Conservation (phyloP, 2,797 vertebrate genomes). For the Xenentodon cancila region DNA sequence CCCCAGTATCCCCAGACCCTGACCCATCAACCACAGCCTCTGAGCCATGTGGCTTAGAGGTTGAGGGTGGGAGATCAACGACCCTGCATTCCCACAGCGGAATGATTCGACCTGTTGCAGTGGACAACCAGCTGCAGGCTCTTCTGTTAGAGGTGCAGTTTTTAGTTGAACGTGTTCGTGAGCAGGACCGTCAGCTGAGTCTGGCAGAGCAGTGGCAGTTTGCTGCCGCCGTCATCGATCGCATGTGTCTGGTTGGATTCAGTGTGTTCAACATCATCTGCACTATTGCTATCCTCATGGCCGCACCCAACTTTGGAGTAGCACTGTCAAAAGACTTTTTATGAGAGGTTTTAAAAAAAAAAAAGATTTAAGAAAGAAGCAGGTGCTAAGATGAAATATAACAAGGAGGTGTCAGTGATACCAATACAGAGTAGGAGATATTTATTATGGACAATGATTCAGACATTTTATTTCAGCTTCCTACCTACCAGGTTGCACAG, state of each 20-base stretch:
- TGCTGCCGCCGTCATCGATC: slow-evolving; percentile 85
- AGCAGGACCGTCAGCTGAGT: slow-evolving; percentile 80
- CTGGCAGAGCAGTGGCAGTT: slow-evolving; percentile 87
- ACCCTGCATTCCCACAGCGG: slow-evolving; percentile 38
- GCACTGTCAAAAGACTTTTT: slow-evolving; percentile 88
- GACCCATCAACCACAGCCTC: slow-evolving; percentile 61
- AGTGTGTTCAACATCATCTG: slow-evolving; percentile 88
- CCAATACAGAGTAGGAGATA: slow-evolving; percentile 16
- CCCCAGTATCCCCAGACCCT: slow-evolving; percentile 61
- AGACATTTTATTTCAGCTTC: no score
- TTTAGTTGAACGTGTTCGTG: slow-evolving; percentile 80
- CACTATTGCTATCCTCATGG: slow-evolving; percentile 88
- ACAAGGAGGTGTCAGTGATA: neutral
- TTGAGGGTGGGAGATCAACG: slow-evolving; percentile 31
- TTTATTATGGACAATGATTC: slow-evolving; percentile 6
- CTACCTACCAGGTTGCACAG: no score
- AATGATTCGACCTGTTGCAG: slow-evolving; percentile 50
- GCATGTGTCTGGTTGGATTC: slow-evolving; percentile 86
- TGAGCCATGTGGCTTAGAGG: slow-evolving; percentile 54
- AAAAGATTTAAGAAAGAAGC: neutral
- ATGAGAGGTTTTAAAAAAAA: slow-evolving; percentile 53
- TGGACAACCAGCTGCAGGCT: slow-evolving; percentile 80
- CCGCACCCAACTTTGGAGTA: slow-evolving; percentile 87
- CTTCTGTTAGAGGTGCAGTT: slow-evolving; percentile 84
- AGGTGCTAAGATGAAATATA: slow-evolving; percentile 1